Percentiles rank a stretch among this genome's conserved stretches.
phyloP scores from a whole-genome alignment of 2,113 vertebrate genomes.

The Podocnemis expansa region DNA sequence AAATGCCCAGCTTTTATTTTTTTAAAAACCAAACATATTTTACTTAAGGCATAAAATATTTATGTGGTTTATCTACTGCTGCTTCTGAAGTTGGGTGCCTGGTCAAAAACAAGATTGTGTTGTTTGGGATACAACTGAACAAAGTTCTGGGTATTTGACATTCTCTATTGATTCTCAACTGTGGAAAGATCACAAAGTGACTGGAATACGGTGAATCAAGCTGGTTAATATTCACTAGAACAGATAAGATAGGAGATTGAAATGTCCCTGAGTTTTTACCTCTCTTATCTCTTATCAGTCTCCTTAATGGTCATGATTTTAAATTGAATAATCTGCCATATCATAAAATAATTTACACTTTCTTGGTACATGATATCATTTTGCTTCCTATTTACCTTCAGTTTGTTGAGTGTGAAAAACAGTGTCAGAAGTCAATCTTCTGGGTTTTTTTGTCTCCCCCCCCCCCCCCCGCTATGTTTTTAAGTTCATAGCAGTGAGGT shows the following conservation, averaged over 20 bases:
- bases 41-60: neutral
- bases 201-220: conserved; percentile 52
- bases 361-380: conserved; percentile 33
- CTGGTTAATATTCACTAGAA: conserved; percentile 73
- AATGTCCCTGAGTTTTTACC: conserved; percentile 75
- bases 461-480: neutral
- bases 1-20: neutral
- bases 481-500: neutral
- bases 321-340: conserved; percentile 68
- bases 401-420: neutral
- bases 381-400: conserved; percentile 30
- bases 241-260: conserved; percentile 68
- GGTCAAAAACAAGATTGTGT: neutral
- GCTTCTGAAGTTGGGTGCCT: neutral
- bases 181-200: conserved; percentile 62
- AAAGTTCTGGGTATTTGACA: conserved; percentile 67
- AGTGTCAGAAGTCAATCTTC: conserved; percentile 28
- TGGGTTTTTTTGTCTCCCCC: neutral
- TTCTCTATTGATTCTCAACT: conserved; percentile 55
- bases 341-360: conserved; percentile 66
- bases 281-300: conserved; percentile 73
- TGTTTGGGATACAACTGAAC: conserved; percentile 53
- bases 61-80: neutral
- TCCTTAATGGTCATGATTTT: conserved; percentile 71
- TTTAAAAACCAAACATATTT: neutral